A percentile compares a stretch with the other conserved stretches of the same genome.
Conservation (phyloP, 53 echinoderm and acorn worm species). For the Arbacia lixula region DNA sequence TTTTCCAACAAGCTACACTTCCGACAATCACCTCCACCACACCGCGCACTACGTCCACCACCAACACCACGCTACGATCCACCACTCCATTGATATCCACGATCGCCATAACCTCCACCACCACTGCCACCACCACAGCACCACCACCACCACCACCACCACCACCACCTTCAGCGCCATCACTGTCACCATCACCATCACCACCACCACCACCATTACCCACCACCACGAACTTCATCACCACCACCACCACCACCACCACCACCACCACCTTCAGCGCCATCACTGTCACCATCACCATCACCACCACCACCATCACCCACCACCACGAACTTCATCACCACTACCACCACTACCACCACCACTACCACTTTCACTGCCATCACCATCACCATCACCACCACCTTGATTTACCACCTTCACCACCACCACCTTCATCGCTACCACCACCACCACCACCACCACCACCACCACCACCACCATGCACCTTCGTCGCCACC, state of each 20-base stretch:
- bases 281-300: not conserved
- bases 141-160: not conserved
- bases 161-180: not conserved
- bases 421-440: not conserved
- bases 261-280: too few relatives aligned
- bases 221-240: not conserved
- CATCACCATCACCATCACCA: too few relatives aligned
- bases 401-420: not conserved
- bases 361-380: slow-evolving; percentile 2
- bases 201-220: too few relatives aligned
- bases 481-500: too few relatives aligned
- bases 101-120: too few relatives aligned
- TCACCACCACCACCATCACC: not conserved
- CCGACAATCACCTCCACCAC: too few relatives aligned
- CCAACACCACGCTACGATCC: not conserved
- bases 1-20: too few relatives aligned
- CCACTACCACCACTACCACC: not conserved
- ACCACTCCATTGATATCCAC: not conserved
- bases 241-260: not conserved
- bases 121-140: too few relatives aligned
- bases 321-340: not conserved
- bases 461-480: too few relatives aligned
- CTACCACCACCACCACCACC: not conserved
- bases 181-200: not conserved
- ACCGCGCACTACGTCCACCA: too few relatives aligned